Base-by-base conservation (phyloP, 2,888 invertebrate species). In the Brachycybe producta region DNA sequence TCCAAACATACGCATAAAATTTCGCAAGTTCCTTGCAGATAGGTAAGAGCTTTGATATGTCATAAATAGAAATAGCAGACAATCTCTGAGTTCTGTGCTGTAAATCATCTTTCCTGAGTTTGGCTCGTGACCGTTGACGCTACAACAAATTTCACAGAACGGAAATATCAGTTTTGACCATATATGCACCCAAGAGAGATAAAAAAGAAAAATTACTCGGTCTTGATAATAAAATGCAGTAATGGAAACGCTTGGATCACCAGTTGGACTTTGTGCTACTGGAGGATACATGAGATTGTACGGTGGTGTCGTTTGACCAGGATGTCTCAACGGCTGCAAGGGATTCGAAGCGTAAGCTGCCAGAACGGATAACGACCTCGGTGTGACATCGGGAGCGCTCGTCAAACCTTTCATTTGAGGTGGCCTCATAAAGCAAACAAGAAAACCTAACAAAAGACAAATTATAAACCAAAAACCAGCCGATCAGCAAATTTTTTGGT, bases 361-460 rank as follows among this genome's bases (percentile, higher is more conserved):
- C 30, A 85, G 70, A 8, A 83, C 83, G 2, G 84, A 83, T 13
- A 86, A 64, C 1, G 83, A 80, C 56, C 84, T 70, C 0, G 88
- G 88, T 0, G 88, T 88, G 11, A 57, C 76, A 58, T 81, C 79
- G 45, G 59, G 56, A 19, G 61, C 59, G 3, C 79, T 67, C 0
- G 82, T 80, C 19, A 82, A 63, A 50, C 82, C 71, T 58, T 82
- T 74, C 58, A 66, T 77, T 76, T 49, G 63, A 4, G 80, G 73
- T 0, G 82, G 80, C 45, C 86, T 75, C 44, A 82, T 82, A 68
- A 94, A 94, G 57, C 84, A 84, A 0, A 90, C 88, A 51, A 95
- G 68, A 49, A 79, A 76, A 61, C 75, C 77, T 76, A 59, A 17
- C 32, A 8, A 47, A 41, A 39, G 7, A 36, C 13, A 43, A 45